phyloP scores from a whole-genome alignment of 1,140 invertebrate genomes.

The Condylostylus longicornis region DNA sequence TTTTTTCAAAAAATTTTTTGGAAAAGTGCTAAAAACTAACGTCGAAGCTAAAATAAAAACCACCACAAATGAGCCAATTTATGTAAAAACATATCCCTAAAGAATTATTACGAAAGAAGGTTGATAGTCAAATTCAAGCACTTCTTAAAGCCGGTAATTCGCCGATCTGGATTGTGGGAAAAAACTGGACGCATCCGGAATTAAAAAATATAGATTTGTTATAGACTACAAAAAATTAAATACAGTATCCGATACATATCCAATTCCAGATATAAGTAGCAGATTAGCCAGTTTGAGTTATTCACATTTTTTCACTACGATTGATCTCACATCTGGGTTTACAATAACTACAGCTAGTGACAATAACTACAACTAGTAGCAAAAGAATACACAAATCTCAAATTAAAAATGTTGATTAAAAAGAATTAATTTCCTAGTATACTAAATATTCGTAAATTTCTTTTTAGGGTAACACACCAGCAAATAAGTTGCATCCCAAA shows the following conservation, averaged over 20 bases:
- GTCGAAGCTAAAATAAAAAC: not conserved
- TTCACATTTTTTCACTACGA: slow-evolving; percentile 31
- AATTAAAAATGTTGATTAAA: too few relatives aligned
- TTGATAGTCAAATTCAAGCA: not conserved
- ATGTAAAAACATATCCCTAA: not conserved
- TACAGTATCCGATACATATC: slow-evolving; percentile 27
- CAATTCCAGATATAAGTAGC: slow-evolving; percentile 37
- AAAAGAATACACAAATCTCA: too few relatives aligned
- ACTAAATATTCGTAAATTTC: too few relatives aligned
- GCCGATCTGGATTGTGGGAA: slow-evolving; percentile 20
- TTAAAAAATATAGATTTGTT: slow-evolving; percentile 21
- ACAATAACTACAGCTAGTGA: too few relatives aligned
- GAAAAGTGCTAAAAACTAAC: too few relatives aligned
- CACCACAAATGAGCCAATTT: not conserved
- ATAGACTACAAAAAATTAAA: slow-evolving; percentile 25
- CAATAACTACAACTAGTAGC: too few relatives aligned
- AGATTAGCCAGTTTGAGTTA: too few relatives aligned
- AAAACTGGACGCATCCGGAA: slow-evolving; percentile 16
- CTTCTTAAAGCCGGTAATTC: not conserved
- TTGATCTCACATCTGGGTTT: slow-evolving; percentile 36
- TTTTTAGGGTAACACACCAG: too few relatives aligned
- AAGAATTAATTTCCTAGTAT: too few relatives aligned
- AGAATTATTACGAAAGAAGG: not conserved
- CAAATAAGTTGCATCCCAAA: too few relatives aligned
- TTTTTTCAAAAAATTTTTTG: too few relatives aligned